Evolutionary conservation across 2,888 invertebrate genomes (phyloP).

Genomic region (Eristalinus sepulchralis): DNA sequence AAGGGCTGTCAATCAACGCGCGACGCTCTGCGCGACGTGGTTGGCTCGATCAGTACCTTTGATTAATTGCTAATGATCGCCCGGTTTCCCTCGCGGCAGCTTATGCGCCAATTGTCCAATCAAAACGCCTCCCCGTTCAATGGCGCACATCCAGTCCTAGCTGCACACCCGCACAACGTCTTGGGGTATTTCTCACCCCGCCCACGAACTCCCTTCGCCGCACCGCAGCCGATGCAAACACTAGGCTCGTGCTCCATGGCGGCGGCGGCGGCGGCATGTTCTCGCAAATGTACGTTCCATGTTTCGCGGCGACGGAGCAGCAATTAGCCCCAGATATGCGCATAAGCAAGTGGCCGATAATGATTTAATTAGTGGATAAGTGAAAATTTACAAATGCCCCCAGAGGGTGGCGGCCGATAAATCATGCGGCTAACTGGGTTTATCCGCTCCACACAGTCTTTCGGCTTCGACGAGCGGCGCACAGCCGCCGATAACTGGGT

Average conservation of each 20-base stretch:
- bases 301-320: conserved; percentile 45
- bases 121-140: neutral
- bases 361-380: conserved; percentile 70
- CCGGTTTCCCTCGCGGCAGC: neutral
- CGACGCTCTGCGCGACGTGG: neutral
- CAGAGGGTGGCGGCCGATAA: conserved; percentile 54
- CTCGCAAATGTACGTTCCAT: conserved; percentile 66
- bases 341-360: conserved; percentile 59
- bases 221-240: neutral
- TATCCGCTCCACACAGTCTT: conserved; percentile 26
- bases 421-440: conserved; percentile 50
- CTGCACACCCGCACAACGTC: neutral
- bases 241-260: conserved; percentile 23
- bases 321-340: conserved; percentile 65
- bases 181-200: conserved; percentile 21
- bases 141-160: neutral
- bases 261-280: conserved; percentile 39
- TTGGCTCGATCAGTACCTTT: conserved; percentile 1
- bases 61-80: neutral
- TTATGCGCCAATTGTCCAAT: neutral
- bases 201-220: conserved; percentile 52
- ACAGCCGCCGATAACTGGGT: conserved; percentile 58
- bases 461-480: conserved; percentile 7
- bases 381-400: conserved; percentile 61
- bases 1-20: neutral